phyloP scores from a whole-genome alignment of 2,888 invertebrate species.

The Marronus borbonicus region DNA sequence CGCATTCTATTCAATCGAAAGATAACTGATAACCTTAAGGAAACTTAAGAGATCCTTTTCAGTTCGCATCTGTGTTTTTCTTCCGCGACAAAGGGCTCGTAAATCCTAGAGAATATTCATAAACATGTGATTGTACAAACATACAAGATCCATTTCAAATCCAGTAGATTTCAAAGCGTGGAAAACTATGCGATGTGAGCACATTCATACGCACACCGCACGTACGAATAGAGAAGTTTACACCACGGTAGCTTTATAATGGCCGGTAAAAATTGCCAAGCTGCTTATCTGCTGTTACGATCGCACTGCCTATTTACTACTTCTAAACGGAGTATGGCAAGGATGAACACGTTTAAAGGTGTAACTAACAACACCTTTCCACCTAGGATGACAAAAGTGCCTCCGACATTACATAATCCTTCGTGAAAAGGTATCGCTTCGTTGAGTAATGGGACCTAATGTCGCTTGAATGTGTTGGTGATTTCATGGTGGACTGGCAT shows the following conservation, averaged over 20 bases:
- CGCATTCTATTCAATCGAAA: slow-evolving; percentile 31
- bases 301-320: slow-evolving; percentile 51
- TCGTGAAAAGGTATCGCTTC: slow-evolving; percentile 63
- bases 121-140: slow-evolving; percentile 41
- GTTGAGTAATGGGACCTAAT: slow-evolving; percentile 66
- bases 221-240: slow-evolving; percentile 44
- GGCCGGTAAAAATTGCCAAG: slow-evolving; percentile 54
- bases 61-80: slow-evolving; percentile 22
- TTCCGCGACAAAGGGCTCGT: slow-evolving; percentile 12
- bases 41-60: slow-evolving; percentile 37
- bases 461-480: slow-evolving; percentile 62
- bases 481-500: slow-evolving; percentile 58
- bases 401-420: slow-evolving; percentile 60
- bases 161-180: slow-evolving; percentile 39
- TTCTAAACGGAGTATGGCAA: slow-evolving; percentile 51
- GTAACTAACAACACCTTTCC: slow-evolving; percentile 60
- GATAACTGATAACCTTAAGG: slow-evolving; percentile 27
- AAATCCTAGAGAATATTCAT: slow-evolving; percentile 46
- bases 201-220: slow-evolving; percentile 41
- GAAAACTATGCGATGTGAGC: slow-evolving; percentile 35
- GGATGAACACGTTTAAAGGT: slow-evolving; percentile 58
- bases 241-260: slow-evolving; percentile 50
- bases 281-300: slow-evolving; percentile 56
- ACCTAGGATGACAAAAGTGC: slow-evolving; percentile 59
- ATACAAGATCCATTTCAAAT: slow-evolving; percentile 47